phyloP scores from a whole-genome alignment of 2,113 vertebrate species.

The Pterophyllum scalare region DNA sequence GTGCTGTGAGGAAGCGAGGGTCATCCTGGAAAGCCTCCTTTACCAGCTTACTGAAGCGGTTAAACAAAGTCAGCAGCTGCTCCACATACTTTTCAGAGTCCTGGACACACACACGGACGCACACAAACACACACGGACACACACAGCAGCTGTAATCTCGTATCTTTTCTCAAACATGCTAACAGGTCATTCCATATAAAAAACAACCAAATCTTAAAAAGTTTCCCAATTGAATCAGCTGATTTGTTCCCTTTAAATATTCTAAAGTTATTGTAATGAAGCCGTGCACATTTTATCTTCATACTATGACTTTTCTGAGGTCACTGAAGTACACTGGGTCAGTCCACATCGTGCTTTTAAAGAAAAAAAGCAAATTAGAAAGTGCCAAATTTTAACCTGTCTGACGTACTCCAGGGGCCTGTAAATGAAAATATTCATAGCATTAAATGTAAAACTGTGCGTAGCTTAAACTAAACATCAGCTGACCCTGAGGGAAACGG shows the following conservation, averaged over 20 bases:
- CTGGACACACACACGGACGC: constrained; percentile 68
- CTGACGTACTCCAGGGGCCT: too few relatives aligned
- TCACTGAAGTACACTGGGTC: not conserved
- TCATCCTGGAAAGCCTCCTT: constrained; percentile 99
- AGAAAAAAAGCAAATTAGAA: too few relatives aligned
- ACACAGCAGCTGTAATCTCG: not conserved
- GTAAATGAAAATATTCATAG: too few relatives aligned
- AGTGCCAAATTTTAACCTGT: too few relatives aligned
- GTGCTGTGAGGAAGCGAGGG: constrained; percentile 95
- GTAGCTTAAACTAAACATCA: not conserved
- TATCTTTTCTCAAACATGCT: not conserved
- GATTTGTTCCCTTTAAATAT: not conserved
- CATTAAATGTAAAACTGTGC: not conserved
- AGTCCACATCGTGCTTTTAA: too few relatives aligned
- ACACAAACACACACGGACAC: not conserved
- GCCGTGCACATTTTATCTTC: not conserved
- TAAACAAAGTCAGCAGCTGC: constrained; percentile 94
- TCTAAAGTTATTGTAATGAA: too few relatives aligned
- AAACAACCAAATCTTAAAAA: not conserved
- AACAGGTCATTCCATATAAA: not conserved
- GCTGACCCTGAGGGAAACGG: not conserved
- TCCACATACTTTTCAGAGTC: constrained; percentile 99
- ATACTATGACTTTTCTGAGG: not conserved
- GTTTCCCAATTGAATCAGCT: not conserved
- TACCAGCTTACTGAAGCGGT: constrained; percentile 97